Base-by-base conservation (phyloP, 2,113 vertebrate genomes). In the Bujurquina vittata region DNA sequence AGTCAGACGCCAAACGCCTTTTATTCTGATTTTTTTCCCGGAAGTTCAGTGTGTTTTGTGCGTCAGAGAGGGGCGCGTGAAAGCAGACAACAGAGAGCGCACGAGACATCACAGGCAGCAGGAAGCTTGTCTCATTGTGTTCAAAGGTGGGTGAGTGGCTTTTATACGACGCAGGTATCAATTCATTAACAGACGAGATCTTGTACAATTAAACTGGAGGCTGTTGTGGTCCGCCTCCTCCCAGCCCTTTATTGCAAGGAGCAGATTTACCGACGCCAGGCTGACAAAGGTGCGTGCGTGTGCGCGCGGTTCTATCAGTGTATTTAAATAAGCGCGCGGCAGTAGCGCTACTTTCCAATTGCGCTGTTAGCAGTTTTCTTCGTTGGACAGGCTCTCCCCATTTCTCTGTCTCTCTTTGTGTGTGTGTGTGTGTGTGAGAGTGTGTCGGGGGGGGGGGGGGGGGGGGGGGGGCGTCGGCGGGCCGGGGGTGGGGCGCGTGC, bases 51-150 rank as follows among this genome's bases (percentile, higher is more conserved):
- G 9, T 1, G 1, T 62, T 8, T 33, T 2, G 22, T 75, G 37
- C 22, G 23, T 46, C 23, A 55, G 14, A 31, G 17, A 69, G 35
- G 11, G 26, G 18, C 8, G 18, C 7, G 37, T 56, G 17, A 18
- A 63, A 33, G 65, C 79, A 90, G 90, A 92, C 77, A 91, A 93
- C 88, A 92, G 81, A 83, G 12, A 37, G 58, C 58, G 79, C 84
- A 87, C 84, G 87, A 79, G 76, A 60, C 79, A 57, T 52, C 77
- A 1, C 63, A 63, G 73, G 67, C 65, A 54, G 74, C 54, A 77
- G 49, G 77, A 81, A 63, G 57, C 63, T 8, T 5, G 55, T 72
- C 8, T 81, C 29, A 3, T 63, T 62, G 84, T 40, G 60, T 17
- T 22, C 2, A 33, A 62, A 80, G 83, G 88, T 84, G 22, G 4